Evolutionary conservation across 2,797 vertebrate genomes (phyloP).

Genomic region (Choloepus didactylus): DNA sequence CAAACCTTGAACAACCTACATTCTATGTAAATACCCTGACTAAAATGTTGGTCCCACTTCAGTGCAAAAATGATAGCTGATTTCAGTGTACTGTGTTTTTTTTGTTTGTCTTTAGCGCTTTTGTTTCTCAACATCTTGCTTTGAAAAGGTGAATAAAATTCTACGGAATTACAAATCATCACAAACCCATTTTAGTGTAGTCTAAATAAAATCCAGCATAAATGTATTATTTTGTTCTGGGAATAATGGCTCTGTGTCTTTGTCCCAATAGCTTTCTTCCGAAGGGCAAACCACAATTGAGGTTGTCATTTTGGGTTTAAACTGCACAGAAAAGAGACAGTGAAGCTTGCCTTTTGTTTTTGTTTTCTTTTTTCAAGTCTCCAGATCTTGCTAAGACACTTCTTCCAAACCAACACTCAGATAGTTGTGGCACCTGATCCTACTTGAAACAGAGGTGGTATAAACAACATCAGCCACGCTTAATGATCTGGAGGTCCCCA

Average conservation of each 20-base stretch:
- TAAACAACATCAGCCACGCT: constrained; percentile 92
- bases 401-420: constrained; percentile 78
- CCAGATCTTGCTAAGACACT: constrained; percentile 85
- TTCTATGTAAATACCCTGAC: constrained; percentile 91
- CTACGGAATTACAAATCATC: constrained; percentile 84
- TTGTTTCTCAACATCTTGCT: constrained; percentile 82
- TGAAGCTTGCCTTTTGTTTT: constrained; percentile 83
- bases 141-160: constrained; percentile 78
- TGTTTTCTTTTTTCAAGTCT: constrained; percentile 78
- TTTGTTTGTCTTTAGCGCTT: constrained; percentile 81
- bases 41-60: constrained; percentile 88
- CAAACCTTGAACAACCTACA: constrained; percentile 87
- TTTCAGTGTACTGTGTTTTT: constrained; percentile 60
- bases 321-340: constrained; percentile 85
- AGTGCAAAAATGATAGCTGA: constrained; percentile 88
- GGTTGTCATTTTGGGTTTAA: constrained; percentile 84
- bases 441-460: constrained; percentile 84
- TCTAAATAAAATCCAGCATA: constrained; percentile 87
- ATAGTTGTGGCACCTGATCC: constrained; percentile 81
- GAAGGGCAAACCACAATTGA: constrained; percentile 80
- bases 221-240: constrained; percentile 85
- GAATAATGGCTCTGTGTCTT: constrained; percentile 86
- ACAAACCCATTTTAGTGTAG: constrained; percentile 84
- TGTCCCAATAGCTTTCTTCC: constrained; percentile 84
- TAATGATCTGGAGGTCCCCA: constrained; percentile 98